Percentiles rank a stretch among this genome's conserved stretches.
These are phyloP conservation scores for Hycleus cichorii DNA, from an alignment of 1,140 invertebrate genomes.

Conservation along the genomic window DNA sequence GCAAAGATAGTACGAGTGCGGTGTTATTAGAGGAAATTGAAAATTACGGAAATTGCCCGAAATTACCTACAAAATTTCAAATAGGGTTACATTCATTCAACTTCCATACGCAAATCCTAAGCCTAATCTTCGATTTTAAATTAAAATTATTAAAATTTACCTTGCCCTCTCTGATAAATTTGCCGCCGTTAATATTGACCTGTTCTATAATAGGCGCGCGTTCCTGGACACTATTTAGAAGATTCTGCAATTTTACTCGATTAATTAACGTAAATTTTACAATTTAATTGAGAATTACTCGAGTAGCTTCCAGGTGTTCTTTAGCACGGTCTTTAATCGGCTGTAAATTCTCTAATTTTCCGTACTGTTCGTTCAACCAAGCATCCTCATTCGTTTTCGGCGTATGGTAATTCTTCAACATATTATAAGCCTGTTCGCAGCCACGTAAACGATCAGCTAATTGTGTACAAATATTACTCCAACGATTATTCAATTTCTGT, in stretches of 20 bases:
- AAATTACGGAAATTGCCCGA: no score
- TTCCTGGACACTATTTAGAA: constrained; percentile 85
- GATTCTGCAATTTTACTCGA: constrained; percentile 55
- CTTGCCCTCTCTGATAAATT: constrained; percentile 96
- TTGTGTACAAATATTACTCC: constrained; percentile 86
- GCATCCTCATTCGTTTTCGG: constrained; percentile 79
- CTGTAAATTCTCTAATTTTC: constrained; percentile 61
- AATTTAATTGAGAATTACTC: constrained; percentile 51
- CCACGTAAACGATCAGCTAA: constrained; percentile 83
- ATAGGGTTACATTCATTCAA: constrained; percentile 16
- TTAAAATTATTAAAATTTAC: constrained; percentile 50
- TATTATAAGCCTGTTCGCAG: constrained; percentile 75
- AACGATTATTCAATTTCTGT: constrained; percentile 75
- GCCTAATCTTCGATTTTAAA: constrained; percentile 8
- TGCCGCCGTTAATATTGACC: constrained; percentile 89
- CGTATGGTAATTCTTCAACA: constrained; percentile 80
- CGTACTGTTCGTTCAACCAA: constrained; percentile 76
- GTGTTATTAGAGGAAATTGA: no score
- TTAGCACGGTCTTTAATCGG: constrained; percentile 63
- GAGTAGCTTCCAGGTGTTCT: constrained; percentile 67
- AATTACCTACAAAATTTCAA: not conserved
- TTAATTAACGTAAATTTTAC: not conserved
- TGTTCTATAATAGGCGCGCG: constrained; percentile 88
- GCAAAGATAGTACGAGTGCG: no score
- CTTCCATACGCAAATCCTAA: constrained; percentile 3